Evolutionary conservation across 2,113 vertebrate species (phyloP), one percentile per base, ranked within the genome.

Genomic region (Dasyornis broadbenti): DNA sequence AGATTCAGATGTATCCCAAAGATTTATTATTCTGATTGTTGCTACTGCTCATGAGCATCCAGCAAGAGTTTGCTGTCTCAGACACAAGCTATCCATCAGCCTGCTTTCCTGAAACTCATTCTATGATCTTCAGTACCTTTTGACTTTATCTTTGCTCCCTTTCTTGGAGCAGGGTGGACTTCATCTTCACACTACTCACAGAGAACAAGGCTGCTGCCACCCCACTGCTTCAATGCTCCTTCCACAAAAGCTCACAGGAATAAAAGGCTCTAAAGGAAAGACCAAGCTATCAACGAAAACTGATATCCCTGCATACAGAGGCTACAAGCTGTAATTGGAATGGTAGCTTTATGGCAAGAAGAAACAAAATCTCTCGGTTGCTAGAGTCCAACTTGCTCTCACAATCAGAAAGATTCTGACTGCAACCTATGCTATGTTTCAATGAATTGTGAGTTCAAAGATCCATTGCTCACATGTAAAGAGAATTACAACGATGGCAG

Each of bases 51-150:
- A 1, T 13, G 13, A 33, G 11, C 17, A 39, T 23, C 23, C 40
- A 89, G 30, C 7, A 72, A 27, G 33, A 42, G 14, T 30, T 45
- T n/a, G n/a, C 40, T 35, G 8, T 49, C 75, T 68, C 61, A 37
- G 26, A 45, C 28, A 31, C 18, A 30, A 0, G 0, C 9, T 35
- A 3, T 24, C 21, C 26, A 75, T 12, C 9, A n/a, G 9, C 5
- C 35, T 79, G 23, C 27, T 63, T 70, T 82, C 53, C 66, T 39
- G 21, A 68, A 49, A 45, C 20, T 76, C 50, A 13, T 39, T 71
- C 16, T 37, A 4, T n/a, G 39, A 54, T 15, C 30, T 47, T 50
- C 60, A 50, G 20, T 21, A 50, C 18, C 8, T 70, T 30, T 30
- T 50, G 31, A 26, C 63, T 80, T 94, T 50, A 17, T 39, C 49